Evolutionary conservation across 2,113 vertebrate species (phyloP), one percentile per base, ranked within the genome.

Genomic region (Actenoides lindsayi): DNA sequence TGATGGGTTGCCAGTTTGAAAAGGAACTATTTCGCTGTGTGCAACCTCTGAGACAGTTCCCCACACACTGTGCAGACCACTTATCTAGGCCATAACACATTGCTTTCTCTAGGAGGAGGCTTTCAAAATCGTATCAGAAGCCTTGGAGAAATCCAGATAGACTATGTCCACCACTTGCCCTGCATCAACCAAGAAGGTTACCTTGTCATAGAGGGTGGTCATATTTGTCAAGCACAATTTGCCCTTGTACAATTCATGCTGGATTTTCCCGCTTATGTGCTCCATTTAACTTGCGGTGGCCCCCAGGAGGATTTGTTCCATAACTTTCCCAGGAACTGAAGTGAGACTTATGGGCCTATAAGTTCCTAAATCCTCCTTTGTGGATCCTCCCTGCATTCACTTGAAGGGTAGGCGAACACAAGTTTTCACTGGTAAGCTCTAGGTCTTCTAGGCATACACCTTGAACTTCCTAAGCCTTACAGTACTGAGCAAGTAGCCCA

Each of bases 241-340:
- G 30, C 18, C 16, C 7, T 35, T 46, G 44, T 46, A 19, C 44
- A 46, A 46, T 46, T 19, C 44, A 46, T 46, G 24, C 5, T 25
- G 8, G 9, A 10, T 44, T 50, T 50, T 67, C 13, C 31, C 13
- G 50, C 0, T 37, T 7, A 15, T 9, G 12, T 30, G 3, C 16
- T 78, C 67, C 39, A 31, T 78, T 18, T 83, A n/a, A 39, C 16
- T 13, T 23, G 4, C 20, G 41, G 20, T n/a, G 67, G 6, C 1
- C 28, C 16, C 7, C 2, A 9, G 41, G 12, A 56, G 5, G 27
- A 67, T 77, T 56, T 0, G 15, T 73, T 77, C 11, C 30, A 46
- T 65, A 70, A 53, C 9, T 60, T 81, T 65, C 8, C 39, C 57
- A 30, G 31, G 12, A 13, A 7, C 23, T 39, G 31, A 51, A 69